phyloP scores from a whole-genome alignment of 2,888 invertebrate genomes.

The Tiliacea citrago region DNA sequence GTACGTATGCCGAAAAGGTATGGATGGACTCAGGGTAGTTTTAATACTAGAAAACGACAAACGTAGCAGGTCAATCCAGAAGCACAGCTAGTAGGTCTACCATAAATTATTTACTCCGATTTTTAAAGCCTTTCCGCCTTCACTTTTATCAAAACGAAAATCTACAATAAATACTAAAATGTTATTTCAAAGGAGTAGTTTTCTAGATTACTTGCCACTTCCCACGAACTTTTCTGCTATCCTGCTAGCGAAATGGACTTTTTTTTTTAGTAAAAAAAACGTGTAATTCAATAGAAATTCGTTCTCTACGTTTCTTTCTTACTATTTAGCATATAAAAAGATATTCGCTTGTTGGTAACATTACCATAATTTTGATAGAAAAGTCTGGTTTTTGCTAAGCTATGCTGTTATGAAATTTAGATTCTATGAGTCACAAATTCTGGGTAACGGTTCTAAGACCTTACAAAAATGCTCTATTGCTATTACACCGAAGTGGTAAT shows the following conservation, averaged over 20 bases:
- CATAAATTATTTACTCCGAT: not conserved
- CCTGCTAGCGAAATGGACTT: conserved; percentile 31
- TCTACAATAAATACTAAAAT: conserved; percentile 17
- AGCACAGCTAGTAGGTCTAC: not conserved
- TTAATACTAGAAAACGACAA: not conserved
- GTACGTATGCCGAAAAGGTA: not conserved
- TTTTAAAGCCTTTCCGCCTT: not conserved
- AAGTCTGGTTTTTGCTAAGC: not conserved
- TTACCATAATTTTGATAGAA: not conserved
- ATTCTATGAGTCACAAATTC: not conserved
- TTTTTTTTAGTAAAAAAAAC: not conserved
- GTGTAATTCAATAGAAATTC: not conserved
- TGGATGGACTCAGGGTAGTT: not conserved
- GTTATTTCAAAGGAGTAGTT: conserved; percentile 29
- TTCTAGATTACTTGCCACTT: conserved; percentile 29
- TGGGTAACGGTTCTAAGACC: not conserved
- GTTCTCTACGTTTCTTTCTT: not conserved
- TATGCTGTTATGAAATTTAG: not conserved
- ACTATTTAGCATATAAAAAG: too few relatives aligned
- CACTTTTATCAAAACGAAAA: conserved; percentile 26
- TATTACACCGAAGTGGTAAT: not conserved
- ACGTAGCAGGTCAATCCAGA: too few relatives aligned
- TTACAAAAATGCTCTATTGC: not conserved
- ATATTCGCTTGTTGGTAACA: not conserved
- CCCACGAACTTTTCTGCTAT: not conserved